phyloP scores from a whole-genome alignment of 2,113 vertebrate species.

The Corvus moneduloides region DNA sequence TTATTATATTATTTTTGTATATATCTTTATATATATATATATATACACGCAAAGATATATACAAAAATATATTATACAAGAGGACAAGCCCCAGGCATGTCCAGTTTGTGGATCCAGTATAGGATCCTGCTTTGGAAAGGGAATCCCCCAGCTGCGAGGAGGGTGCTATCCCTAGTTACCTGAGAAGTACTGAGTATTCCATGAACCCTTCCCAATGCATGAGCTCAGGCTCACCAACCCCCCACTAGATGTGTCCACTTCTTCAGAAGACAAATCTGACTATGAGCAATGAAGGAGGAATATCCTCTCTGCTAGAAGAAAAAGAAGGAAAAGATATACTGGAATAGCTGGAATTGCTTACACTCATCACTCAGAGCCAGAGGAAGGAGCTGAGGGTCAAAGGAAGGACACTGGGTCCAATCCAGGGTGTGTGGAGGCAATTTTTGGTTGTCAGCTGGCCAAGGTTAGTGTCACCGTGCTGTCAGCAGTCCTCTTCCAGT shows the following conservation, averaged over 20 bases:
- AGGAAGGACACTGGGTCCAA: not conserved
- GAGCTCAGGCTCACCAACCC: not conserved
- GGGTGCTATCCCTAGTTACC: not conserved
- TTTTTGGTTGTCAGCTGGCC: not conserved
- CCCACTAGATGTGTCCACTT: not conserved
- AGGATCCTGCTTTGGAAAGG: not conserved
- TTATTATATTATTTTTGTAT: too few species aligned
- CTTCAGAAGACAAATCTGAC: not conserved
- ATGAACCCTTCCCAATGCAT: not conserved
- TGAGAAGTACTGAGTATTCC: not conserved
- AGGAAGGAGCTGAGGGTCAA: constrained; percentile 26
- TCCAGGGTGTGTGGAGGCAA: not conserved
- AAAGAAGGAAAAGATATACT: not conserved
- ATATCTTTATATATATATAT: too few species aligned
- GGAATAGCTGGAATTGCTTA: not conserved
- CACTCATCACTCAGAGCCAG: not conserved
- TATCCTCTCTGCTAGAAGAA: not conserved
- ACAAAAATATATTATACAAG: not conserved
- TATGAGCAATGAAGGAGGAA: not conserved
- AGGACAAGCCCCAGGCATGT: fast-evolving
- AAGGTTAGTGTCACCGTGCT: not conserved
- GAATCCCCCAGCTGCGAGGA: not conserved
- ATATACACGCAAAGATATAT: too few species aligned
- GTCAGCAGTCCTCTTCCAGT: not conserved
- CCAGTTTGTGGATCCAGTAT: not conserved